phyloP scores from a whole-genome alignment of 2,888 invertebrate species.

The Apamea crenata region DNA sequence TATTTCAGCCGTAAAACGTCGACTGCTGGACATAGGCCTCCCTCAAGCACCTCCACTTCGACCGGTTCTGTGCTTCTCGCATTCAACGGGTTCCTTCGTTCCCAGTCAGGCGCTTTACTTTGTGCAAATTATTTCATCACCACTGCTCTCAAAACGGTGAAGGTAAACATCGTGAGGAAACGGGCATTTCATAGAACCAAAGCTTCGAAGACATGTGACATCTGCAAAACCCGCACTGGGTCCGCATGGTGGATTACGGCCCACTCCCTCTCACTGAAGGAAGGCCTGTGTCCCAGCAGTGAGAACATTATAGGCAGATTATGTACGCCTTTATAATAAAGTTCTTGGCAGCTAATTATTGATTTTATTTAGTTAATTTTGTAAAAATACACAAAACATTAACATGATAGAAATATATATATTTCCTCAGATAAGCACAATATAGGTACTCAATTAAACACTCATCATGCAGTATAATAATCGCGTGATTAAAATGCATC shows the following conservation, averaged over 20 bases:
- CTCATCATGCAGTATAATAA: slow-evolving; percentile 32
- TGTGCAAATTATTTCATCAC: background rate
- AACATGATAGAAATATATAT: background rate
- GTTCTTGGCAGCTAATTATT: background rate
- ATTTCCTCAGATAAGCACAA: slow-evolving; percentile 6
- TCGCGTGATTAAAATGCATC: slow-evolving; percentile 20
- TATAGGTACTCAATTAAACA: slow-evolving; percentile 13
- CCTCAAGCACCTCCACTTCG: too few relatives aligned
- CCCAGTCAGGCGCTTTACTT: background rate
- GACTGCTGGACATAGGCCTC: too few relatives aligned
- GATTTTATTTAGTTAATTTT: background rate
- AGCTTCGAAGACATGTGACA: too few relatives aligned
- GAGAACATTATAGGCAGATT: background rate
- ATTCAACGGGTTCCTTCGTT: too few relatives aligned
- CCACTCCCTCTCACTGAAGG: too few relatives aligned
- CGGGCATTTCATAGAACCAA: too few relatives aligned
- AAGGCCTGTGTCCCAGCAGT: background rate
- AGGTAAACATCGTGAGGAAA: too few relatives aligned
- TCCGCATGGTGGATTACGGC: too few relatives aligned
- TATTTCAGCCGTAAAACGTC: too few relatives aligned
- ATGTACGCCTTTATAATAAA: background rate
- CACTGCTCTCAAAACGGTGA: too few relatives aligned
- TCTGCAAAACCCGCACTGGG: background rate
- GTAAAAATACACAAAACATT: background rate
- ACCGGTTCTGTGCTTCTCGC: too few relatives aligned